These are phyloP conservation scores for Synergus itoensis DNA, from an alignment of 2,888 invertebrate species.

Conservation along the genomic window DNA sequence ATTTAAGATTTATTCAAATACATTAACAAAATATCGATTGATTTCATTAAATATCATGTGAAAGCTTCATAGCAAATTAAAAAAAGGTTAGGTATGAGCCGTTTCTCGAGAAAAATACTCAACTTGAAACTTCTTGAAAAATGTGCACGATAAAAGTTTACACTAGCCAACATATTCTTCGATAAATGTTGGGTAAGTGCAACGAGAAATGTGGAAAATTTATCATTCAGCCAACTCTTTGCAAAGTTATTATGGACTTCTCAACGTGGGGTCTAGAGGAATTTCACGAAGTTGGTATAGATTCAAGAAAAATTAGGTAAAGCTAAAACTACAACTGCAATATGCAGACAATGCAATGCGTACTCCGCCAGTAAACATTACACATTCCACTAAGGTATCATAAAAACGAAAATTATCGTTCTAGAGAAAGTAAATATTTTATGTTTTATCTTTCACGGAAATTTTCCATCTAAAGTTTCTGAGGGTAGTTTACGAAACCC, in stretches of 20 bases:
- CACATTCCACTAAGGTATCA: neutral
- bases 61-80: too few species aligned
- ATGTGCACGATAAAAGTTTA: slow-evolving; percentile 14
- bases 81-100: neutral
- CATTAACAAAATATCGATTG: too few species aligned
- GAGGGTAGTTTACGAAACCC: too few species aligned
- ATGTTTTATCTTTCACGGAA: neutral
- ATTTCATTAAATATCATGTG: too few species aligned
- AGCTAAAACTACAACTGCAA: neutral
- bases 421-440: neutral
- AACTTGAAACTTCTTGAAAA: neutral
- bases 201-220: neutral
- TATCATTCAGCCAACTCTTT: slow-evolving; percentile 4
- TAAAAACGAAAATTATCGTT: neutral
- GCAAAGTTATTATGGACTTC: slow-evolving; percentile 18
- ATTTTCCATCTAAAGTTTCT: neutral
- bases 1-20: neutral
- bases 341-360: slow-evolving; percentile 7
- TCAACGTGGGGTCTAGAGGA: neutral
- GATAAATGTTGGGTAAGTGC: slow-evolving; percentile 12
- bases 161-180: neutral
- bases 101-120: neutral
- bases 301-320: neutral
- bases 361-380: neutral
- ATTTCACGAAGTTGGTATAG: neutral